Evolutionary conservation across 30 jellyfish, hydroid and myxozoan species (phyloP).

Genomic region (Catostylus mosaicus): DNA sequence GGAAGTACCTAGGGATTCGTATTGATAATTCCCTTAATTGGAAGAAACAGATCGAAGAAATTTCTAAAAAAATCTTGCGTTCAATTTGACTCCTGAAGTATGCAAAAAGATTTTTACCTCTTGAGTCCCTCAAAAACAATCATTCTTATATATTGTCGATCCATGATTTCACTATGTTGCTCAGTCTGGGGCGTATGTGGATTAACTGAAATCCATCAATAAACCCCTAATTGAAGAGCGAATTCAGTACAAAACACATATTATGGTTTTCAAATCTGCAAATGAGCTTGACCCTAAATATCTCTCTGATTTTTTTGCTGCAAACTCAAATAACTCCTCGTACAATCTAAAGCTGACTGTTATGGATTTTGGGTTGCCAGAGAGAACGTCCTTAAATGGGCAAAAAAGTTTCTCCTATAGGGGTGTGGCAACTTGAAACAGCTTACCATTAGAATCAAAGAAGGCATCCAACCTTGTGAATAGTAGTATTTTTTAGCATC

Average conservation of each 20-base stretch:
- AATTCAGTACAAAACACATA: not conserved
- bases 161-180: constrained; percentile 2
- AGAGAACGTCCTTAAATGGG: not conserved
- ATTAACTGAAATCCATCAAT: not conserved
- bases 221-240: not conserved
- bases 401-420: not conserved
- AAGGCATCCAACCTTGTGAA: not conserved
- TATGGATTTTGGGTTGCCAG: not conserved
- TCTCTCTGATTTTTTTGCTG: not conserved
- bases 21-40: constrained; percentile 25
- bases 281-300: not conserved
- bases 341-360: not conserved
- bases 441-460: not conserved
- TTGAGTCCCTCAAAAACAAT: not conserved
- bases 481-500: no score
- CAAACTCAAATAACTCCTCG: not conserved
- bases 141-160: not conserved
- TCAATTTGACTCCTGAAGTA: not conserved
- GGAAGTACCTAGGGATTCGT: constrained; percentile 14
- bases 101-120: not conserved
- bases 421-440: not conserved
- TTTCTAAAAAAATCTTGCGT: not conserved
- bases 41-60: constrained; percentile 25
- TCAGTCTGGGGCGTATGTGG: constrained; percentile 27
- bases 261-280: not conserved